Evolutionary conservation across 2,113 vertebrate species (phyloP).

Genomic region (Seriola quinqueradiata): DNA sequence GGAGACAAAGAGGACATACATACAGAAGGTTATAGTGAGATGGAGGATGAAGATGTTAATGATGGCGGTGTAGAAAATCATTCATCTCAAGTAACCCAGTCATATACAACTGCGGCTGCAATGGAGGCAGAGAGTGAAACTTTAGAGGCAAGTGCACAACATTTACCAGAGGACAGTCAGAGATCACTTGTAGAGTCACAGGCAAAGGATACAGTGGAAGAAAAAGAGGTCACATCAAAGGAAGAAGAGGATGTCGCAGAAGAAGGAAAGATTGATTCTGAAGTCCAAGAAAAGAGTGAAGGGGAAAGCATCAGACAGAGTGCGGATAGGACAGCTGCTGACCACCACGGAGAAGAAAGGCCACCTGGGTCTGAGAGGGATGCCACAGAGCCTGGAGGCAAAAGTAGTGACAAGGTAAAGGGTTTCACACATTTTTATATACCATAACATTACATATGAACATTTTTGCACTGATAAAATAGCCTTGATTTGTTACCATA

Average conservation of each 20-base stretch:
- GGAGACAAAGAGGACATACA: conserved; percentile 34
- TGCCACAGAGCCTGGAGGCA: conserved; percentile 26
- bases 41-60: conserved; percentile 35
- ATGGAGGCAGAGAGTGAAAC: conserved; percentile 36
- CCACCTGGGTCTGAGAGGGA: conserved; percentile 40
- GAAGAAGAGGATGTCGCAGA: conserved; percentile 16
- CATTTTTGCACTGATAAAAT: neutral
- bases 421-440: no score
- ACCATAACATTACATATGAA: neutral
- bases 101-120: conserved; percentile 30
- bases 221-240: conserved; percentile 38
- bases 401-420: conserved; percentile 71
- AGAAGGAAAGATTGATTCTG: conserved; percentile 27
- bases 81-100: conserved; percentile 22
- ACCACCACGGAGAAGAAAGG: conserved; percentile 42
- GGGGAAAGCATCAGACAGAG: conserved; percentile 14
- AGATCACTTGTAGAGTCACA: conserved; percentile 1
- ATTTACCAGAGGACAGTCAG: conserved; percentile 4
- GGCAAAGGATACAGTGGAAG: conserved; percentile 19
- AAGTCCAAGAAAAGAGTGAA: conserved; percentile 26
- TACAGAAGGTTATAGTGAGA: conserved; percentile 29
- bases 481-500: neutral
- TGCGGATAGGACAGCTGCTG: conserved; percentile 28
- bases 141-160: conserved; percentile 27
- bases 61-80: conserved; percentile 26